Evolutionary conservation across 2,797 vertebrate genomes (phyloP).

Genomic region (Enteromius trimaculatus): DNA sequence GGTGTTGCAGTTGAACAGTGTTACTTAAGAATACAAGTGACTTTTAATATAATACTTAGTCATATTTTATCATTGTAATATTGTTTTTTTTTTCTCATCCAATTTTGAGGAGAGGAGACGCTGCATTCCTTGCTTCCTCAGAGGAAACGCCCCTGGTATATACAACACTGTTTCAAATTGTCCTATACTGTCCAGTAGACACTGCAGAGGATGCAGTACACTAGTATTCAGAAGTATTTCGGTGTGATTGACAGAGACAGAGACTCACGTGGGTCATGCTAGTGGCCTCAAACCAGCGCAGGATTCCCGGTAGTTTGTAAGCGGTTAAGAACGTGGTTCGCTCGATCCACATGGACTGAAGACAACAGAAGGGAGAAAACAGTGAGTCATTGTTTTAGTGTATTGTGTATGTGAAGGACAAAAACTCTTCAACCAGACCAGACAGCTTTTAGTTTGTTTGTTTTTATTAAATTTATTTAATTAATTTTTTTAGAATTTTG

Average conservation of each 20-base stretch:
- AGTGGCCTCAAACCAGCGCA: slow-evolving; percentile 95
- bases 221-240: not conserved
- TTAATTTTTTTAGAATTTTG: too few relatives aligned
- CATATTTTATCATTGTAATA: too few relatives aligned
- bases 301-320: slow-evolving; percentile 95
- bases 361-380: not conserved
- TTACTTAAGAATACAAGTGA: too few relatives aligned
- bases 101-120: too few relatives aligned
- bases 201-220: not conserved
- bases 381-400: not conserved
- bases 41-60: too few relatives aligned
- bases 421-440: not conserved
- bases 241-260: not conserved
- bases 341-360: slow-evolving; percentile 98
- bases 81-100: too few relatives aligned
- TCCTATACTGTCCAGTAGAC: not conserved
- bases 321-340: slow-evolving; percentile 92
- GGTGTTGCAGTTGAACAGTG: too few relatives aligned
- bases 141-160: too few relatives aligned
- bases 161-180: not conserved
- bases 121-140: too few relatives aligned
- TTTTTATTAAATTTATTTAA: too few relatives aligned
- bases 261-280: slow-evolving; percentile 83
- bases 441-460: too few relatives aligned
- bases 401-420: not conserved